A percentile compares a stretch with the other conserved stretches of the same genome.
These are phyloP conservation scores for Diaprepes abbreviatus DNA, from an alignment of 2,888 invertebrate species.

Conservation along the genomic window DNA sequence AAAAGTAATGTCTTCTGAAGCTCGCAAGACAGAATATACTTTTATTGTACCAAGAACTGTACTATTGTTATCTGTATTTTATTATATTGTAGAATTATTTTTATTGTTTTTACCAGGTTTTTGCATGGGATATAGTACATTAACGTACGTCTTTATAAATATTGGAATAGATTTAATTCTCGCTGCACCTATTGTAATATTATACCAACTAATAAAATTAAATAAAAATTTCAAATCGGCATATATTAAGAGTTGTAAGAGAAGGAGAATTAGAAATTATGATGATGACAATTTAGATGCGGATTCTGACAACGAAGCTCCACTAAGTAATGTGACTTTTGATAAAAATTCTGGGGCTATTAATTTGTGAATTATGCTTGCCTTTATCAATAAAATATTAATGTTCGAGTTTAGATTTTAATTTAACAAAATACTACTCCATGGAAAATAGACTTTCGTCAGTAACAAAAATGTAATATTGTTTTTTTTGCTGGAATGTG, in stretches of 20 bases:
- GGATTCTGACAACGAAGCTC: slow-evolving; percentile 39
- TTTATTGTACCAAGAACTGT: neutral
- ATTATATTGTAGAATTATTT: too few relatives aligned
- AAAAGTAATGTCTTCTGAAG: neutral
- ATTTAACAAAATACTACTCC: too few relatives aligned
- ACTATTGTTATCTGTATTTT: neutral
- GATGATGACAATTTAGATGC: slow-evolving; percentile 48
- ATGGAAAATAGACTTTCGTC: too few relatives aligned
- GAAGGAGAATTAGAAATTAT: slow-evolving; percentile 40
- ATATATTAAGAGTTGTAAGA: slow-evolving; percentile 47
- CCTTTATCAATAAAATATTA: too few relatives aligned
- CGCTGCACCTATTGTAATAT: slow-evolving; percentile 20
- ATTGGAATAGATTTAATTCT: neutral
- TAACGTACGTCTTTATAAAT: neutral
- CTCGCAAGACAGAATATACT: neutral
- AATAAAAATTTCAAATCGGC: slow-evolving; percentile 53
- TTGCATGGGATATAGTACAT: neutral
- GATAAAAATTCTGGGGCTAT: neutral
- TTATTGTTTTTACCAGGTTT: neutral
- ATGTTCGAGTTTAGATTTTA: too few relatives aligned
- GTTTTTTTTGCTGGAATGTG: too few relatives aligned
- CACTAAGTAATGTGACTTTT: slow-evolving; percentile 3
- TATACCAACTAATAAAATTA: slow-evolving; percentile 47
- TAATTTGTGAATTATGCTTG: neutral
- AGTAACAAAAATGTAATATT: too few relatives aligned